These are phyloP conservation scores for Delichon dasypus DNA, from an alignment of 2,797 vertebrate species.

Conservation along the genomic window DNA sequence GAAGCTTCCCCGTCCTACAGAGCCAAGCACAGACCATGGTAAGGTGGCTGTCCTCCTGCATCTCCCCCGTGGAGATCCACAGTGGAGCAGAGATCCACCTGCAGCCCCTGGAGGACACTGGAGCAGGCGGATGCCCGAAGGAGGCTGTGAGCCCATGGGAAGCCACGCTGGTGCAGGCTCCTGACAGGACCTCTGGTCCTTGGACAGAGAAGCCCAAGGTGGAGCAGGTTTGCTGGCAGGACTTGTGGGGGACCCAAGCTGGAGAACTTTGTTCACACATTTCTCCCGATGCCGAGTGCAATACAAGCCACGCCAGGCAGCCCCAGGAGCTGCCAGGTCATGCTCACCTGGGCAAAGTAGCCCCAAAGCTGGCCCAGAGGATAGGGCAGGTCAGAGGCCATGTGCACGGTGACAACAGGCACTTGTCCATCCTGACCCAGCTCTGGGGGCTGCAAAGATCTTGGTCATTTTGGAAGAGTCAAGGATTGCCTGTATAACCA, in stretches of 20 bases:
- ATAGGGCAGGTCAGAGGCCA: not conserved
- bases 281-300: fast-evolving
- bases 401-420: not conserved
- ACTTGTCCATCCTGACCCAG: not conserved
- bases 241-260: not conserved
- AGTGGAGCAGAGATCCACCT: not conserved
- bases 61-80: not conserved
- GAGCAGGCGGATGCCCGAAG: not conserved
- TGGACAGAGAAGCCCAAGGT: not conserved
- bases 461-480: not conserved
- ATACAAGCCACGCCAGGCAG: not conserved
- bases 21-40: not conserved
- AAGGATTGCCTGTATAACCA: not conserved
- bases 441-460: not conserved
- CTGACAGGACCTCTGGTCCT: not conserved
- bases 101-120: not conserved
- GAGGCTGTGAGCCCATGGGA: not conserved
- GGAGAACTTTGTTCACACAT: not conserved
- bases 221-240: not conserved
- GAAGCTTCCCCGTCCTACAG: not conserved
- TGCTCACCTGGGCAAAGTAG: not conserved
- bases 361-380: not conserved
- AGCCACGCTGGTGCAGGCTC: not conserved
- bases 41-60: not conserved
- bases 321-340: not conserved